Evolutionary conservation across 2,888 invertebrate genomes (phyloP), one percentile per base, ranked within the genome.

Genomic region (Carabus problematicus): DNA sequence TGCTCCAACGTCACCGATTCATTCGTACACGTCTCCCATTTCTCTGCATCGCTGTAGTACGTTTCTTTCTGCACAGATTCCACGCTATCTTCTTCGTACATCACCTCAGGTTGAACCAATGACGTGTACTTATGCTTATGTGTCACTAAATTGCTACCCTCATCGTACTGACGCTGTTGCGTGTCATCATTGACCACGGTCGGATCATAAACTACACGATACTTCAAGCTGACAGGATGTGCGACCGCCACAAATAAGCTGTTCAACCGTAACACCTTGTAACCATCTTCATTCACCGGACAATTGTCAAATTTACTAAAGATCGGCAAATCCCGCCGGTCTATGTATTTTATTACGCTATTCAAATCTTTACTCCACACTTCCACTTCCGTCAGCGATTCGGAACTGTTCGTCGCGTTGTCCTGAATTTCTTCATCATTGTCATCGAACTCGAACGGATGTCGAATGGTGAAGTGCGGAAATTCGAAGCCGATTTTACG

Each of bases 191-290:
- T 12, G 1, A 49, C 14, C 11, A 16, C 49, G 4, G 49, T 2
- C 9, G 64, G 64, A 56, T 64, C 64, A 39, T 64, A 64, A 19
- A 55, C 56, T n/a, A 64, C 56, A 6, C 43, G 12, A 16, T 43
- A 56, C 8, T 64, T 43, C 8, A 56, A 43, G 12, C 18, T 54
- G 11, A 40, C 18, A 11, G 47, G 62, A 11, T 55, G 9, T 11
- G 54, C 40, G 9, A 64, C 29, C 56, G 56, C 45, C 56, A 56
- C 56, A n/a, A 64, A 64, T 11, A 56, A 64, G 39, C 56, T 55
- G 8, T 64, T 47, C 8, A 64, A 14, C n/a, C 64, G 56, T 3
- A 43, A 39, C 9, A 55, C 64, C 52, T 19, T 52, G 9, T 52
- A 18, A 18, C 52, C 19, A 9, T 12, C 52, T 18, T 52, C 2